Conservation (phyloP, 2,113 vertebrate genomes). For the Xiphophorus couchianus region DNA sequence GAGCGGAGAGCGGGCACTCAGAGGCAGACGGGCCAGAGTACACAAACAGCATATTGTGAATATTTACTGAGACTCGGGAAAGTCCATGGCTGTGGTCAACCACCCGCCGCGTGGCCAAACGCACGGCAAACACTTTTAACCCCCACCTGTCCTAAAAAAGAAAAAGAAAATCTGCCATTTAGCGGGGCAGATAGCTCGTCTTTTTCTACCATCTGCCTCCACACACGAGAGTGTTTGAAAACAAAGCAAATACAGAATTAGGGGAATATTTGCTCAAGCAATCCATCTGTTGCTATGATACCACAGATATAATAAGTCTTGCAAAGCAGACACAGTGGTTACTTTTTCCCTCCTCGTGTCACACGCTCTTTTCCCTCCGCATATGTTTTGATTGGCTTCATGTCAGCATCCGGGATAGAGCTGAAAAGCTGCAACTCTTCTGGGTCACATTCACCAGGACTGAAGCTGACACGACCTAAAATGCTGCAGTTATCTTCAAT, state of each 20-base stretch:
- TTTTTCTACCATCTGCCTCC: constrained; percentile 59
- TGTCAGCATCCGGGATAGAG: constrained; percentile 10
- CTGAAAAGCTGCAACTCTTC: constrained; percentile 2
- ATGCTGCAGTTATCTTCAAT: neutral
- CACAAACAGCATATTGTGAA: constrained; percentile 74
- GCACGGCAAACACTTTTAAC: constrained; percentile 75
- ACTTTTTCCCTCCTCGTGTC: neutral
- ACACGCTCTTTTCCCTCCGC: constrained; percentile 13
- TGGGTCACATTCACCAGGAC: constrained; percentile 1
- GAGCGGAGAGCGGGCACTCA: constrained; percentile 49
- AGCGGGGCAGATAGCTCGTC: constrained; percentile 43
- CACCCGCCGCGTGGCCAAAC: constrained; percentile 44
- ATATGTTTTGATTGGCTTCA: constrained; percentile 8
- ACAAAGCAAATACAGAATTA: constrained; percentile 70
- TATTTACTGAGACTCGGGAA: constrained; percentile 68
- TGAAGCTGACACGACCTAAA: constrained; percentile 1
- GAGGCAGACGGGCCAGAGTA: constrained; percentile 54
- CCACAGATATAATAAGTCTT: constrained; percentile 55
- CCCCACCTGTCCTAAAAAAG: constrained; percentile 24
- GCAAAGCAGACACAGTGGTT: constrained; percentile 37
- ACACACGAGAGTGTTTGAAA: constrained; percentile 54
- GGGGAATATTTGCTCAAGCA: constrained; percentile 68
- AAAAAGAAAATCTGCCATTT: constrained; percentile 52
- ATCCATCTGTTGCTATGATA: constrained; percentile 74
- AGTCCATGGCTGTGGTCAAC: constrained; percentile 27